Base-by-base conservation (phyloP, 92 coral and sea anemone genomes). In the Umimayanthus chanpuru region DNA sequence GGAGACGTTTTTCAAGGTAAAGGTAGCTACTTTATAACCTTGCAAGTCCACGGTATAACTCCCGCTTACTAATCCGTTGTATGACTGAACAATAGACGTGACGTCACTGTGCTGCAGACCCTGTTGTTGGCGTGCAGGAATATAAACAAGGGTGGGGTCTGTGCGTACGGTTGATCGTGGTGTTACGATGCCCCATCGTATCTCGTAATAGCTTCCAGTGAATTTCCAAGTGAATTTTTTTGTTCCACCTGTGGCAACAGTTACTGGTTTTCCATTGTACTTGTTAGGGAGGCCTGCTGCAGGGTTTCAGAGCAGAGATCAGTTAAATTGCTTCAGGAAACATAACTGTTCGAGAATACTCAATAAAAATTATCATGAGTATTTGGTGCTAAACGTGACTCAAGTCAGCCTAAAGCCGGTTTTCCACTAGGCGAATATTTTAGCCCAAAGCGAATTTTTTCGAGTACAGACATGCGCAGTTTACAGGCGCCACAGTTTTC, bases 151-250 rank as follows among this genome's bases (percentile, higher is more conserved):
- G 1, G 14, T 65, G 3, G 73, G 71, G 23, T 0, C 0, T 20
- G 43, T 21, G 44, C 26, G 4, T 58, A 21, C 5, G 23, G 23
- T 20, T 15, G 23, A 18, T 20, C 16, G n/a, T 16, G 41, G 14
- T 2, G 10, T 32, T 18, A 81, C 85, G 14, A 20, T 50, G 73
- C 85, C 85, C 85, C 85, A 81, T 58, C 20, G 30, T 18, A 81
- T 40, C 3, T 81, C 55, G 40, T 81, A 36, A 32, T 58, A n/a
- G 30, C 0, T 81, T 38, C 73, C 85, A 6, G 15, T 61, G 73
- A 81, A 81, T 3, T 21, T 81, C 85, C 85, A 81, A 12, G 16
- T 18, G 47, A 81, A 81, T n/a, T 41, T 78, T 44, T 2, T 12
- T 3, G 38, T 78, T 25, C 64, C 40, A 6, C 64, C 65, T n/a